Evolutionary conservation across 2,797 vertebrate genomes (phyloP).

Genomic region (Tadarida brasiliensis): DNA sequence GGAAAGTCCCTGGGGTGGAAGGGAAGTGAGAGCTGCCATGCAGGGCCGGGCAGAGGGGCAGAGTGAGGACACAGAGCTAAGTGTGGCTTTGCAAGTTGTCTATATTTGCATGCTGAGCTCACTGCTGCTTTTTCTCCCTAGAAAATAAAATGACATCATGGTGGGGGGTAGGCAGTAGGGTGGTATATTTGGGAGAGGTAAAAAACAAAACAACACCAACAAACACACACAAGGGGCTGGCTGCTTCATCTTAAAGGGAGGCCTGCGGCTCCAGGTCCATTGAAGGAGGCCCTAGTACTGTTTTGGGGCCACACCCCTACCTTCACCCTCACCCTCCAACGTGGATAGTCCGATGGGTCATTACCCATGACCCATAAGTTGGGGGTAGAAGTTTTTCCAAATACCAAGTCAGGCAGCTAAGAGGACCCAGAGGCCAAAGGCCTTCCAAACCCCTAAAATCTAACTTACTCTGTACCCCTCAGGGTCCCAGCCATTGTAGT

Average conservation of each 20-base stretch:
- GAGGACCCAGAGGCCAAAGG: background rate
- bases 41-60: conserved; percentile 52
- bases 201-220: background rate
- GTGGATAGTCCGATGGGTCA: background rate
- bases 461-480: background rate
- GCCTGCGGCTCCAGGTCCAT: background rate
- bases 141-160: conserved; percentile 79
- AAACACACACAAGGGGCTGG: background rate
- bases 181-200: conserved; percentile 42
- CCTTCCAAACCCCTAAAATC: background rate
- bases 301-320: background rate
- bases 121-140: conserved; percentile 60
- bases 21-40: conserved; percentile 75
- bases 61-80: background rate
- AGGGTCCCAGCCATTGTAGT: background rate
- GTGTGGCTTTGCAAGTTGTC: conserved; percentile 62
- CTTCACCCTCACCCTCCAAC: background rate
- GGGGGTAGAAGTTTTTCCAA: background rate
- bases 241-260: background rate
- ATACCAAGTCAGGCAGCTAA: background rate
- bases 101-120: conserved; percentile 82
- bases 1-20: conserved; percentile 77
- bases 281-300: background rate
- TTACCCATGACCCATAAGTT: background rate
- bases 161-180: background rate